Base-by-base conservation (phyloP, 1,140 invertebrate species). In the Zophobas morio region DNA sequence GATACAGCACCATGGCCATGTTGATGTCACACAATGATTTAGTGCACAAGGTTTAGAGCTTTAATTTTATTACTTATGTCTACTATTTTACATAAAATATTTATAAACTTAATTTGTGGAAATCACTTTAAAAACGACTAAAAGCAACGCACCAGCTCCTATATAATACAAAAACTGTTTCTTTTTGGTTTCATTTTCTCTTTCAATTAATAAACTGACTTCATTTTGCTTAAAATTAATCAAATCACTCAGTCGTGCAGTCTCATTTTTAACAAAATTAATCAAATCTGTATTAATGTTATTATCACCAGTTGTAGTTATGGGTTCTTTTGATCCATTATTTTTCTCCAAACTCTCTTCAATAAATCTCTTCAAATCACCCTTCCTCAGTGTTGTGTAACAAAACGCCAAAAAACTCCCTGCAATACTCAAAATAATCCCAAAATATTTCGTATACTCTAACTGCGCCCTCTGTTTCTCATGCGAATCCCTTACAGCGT, bases 381-480 rank as follows among this genome's bases (percentile, higher is more conserved):
- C 74, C 71, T 84, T 85, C 46, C 75, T 79, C 32, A 84, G 66
- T 8, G 82, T 82, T 6, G 84, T 82, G 76, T 84, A 85, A 47
- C 80, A 54, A 77, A 85, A 86, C 4, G 84, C 91, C 53, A 93
- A 86, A 37, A 91, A 82, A 1, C 92, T 90, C 34, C 92, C 92
- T 20, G 90, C 77, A 46, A 93, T 84, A n/a, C 92, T 93, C n/a
- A 91, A 90, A 70, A 92, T 89, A 42, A 94, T 86, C 32, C 91
- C 92, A 89, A 92, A 92, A 85, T 94, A 94, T 85, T 94, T 94
- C 1, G 92, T 93, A 80, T 90, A 88, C 83, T 94, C 92, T 39
- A 91, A 88, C 84, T 92, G 90, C 1, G 91, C 88, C 74, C 92
- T 82, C 85, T 94, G 93, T 82, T 92, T 93, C 81, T 94, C 93